phyloP scores from a whole-genome alignment of 2,113 vertebrate genomes.

The Girardinichthys multiradiatus region DNA sequence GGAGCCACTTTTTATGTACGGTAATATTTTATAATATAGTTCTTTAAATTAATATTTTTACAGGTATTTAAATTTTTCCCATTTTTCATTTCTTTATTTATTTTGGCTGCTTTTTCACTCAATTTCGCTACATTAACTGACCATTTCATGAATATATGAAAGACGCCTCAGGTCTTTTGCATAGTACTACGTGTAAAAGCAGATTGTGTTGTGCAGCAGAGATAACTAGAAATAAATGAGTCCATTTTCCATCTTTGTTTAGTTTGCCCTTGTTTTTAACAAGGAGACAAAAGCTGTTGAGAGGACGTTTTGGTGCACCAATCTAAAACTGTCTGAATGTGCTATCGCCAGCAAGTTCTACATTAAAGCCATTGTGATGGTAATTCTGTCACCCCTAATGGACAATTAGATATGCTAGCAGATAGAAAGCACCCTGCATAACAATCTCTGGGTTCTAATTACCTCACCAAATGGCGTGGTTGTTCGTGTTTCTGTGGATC shows the following conservation, averaged over 20 bases:
- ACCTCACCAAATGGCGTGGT: constrained; percentile 50
- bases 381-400: constrained; percentile 77
- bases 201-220: background rate
- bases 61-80: background rate
- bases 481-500: constrained; percentile 46
- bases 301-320: constrained; percentile 37
- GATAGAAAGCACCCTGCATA: constrained; percentile 60
- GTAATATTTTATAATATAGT: no score
- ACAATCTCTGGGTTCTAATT: constrained; percentile 68
- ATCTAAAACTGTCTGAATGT: constrained; percentile 56
- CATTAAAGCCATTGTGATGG: constrained; percentile 71
- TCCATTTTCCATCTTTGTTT: constrained; percentile 45
- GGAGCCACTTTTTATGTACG: no score
- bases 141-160: background rate
- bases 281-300: constrained; percentile 51
- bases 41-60: background rate
- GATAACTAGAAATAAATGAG: constrained; percentile 10
- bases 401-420: constrained; percentile 75
- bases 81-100: no score
- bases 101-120: no score
- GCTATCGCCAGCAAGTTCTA: constrained; percentile 52
- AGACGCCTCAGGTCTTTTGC: background rate
- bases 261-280: constrained; percentile 44
- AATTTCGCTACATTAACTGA: background rate
- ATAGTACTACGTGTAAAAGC: background rate